Conservation (phyloP, 2,113 vertebrate genomes). For the Notarius lentiginosus region DNA sequence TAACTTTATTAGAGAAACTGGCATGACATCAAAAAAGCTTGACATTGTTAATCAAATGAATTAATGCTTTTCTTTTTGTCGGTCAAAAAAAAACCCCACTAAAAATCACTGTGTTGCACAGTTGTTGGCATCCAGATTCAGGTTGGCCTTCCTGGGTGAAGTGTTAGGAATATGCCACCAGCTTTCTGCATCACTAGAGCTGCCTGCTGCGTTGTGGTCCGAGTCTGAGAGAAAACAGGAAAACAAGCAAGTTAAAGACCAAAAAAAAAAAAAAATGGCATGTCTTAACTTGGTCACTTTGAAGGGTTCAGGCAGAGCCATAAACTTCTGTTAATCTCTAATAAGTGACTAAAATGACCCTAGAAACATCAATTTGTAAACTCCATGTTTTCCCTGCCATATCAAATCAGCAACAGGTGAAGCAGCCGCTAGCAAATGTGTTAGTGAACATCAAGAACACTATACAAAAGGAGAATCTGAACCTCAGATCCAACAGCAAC, state of each 20-base stretch:
- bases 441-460: too few species aligned
- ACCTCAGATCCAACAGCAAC: too few species aligned
- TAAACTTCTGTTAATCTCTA: neutral
- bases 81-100: neutral
- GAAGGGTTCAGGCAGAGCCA: neutral
- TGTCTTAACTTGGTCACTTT: neutral
- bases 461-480: too few species aligned
- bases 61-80: too few species aligned
- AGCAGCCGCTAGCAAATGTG: too few species aligned
- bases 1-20: too few species aligned
- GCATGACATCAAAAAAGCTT: neutral
- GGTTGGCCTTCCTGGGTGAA: neutral
- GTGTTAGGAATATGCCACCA: slow-evolving; percentile 39
- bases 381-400: neutral
- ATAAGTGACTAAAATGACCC: too few species aligned
- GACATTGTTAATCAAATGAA: neutral
- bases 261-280: neutral
- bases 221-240: slow-evolving; percentile 4
- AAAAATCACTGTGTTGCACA: slow-evolving; percentile 45
- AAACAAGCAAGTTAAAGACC: neutral
- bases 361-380: neutral
- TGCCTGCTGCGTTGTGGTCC: neutral
- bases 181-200: neutral
- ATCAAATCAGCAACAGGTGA: neutral
- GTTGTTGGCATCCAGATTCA: slow-evolving; percentile 20